Evolutionary conservation across 1,140 invertebrate genomes (phyloP), one percentile per base, ranked within the genome.

Genomic region (Neuroterus valhalla): DNA sequence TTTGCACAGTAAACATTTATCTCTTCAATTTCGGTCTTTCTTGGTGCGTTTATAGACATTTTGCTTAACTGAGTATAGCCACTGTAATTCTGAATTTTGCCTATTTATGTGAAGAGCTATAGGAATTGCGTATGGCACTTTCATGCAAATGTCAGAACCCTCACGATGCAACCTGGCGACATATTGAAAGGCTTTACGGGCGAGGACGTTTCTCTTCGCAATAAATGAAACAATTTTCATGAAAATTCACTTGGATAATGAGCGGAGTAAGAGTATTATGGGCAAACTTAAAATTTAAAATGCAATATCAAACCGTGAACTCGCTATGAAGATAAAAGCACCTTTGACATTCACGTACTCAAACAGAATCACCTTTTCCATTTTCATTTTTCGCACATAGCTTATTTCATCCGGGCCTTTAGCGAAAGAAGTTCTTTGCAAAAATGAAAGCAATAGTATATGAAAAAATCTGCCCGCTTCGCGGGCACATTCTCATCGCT

Each of bases 1-100:
- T 62, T 62, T 62, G 23, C 26, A 62, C 26, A 38, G 55, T 62
- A 62, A 62, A 14, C 55, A 23, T 62, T 62, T 62, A 62, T 23
- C n/a, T 23, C 12, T 38, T 14, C 55, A 62, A 62, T 62, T 31
- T 2, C 8, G 21, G 23, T 26, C 31, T 38, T 26, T 62, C 15
- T 62, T n/a, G 11, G 55, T 31, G 26, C 23, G 21, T 62, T 62
- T 62, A 38, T 62, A 62, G 55, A 62, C 55, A 62, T 62, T 62
- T 62, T 26, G 55, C 55, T 62, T 62, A 62, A 23, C 6, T 31
- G 21, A 62, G 55, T 62, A n/a, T n/a, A 62, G 23, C 38, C 66
- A 70, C 62, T 75, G 55, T 75, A 79, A 81, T 79, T 75, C 78
- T 69, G 72, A 81, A 79, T 81, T 81, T 81, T 79, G 68, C 72